phyloP scores from a whole-genome alignment of 2,888 invertebrate species.

The Cosmia pyralina region DNA sequence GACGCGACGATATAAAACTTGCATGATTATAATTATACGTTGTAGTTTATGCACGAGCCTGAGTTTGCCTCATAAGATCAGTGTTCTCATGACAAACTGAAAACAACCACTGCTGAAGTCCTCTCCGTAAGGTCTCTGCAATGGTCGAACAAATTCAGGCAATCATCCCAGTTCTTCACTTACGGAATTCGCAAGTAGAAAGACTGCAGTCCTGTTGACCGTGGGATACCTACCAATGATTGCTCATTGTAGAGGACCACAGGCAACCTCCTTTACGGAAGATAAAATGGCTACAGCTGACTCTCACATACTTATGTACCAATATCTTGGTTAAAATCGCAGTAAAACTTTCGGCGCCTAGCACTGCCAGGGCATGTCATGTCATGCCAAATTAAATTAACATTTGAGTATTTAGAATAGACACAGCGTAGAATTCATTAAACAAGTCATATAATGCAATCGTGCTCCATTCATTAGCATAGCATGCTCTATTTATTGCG shows the following conservation, averaged over 20 bases:
- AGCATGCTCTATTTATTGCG: constrained; percentile 46
- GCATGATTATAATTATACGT: neutral
- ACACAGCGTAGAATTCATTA: constrained; percentile 33
- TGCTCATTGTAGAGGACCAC: neutral
- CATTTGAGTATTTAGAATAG: constrained; percentile 15
- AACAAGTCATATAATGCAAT: constrained; percentile 39
- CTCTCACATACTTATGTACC: neutral
- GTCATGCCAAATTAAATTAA: constrained; percentile 28
- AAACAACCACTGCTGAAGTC: neutral
- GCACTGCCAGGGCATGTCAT: constrained; percentile 18
- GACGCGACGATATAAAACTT: neutral
- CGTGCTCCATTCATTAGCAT: constrained; percentile 53
- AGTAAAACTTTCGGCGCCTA: constrained; percentile 21
- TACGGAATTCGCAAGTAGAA: neutral
- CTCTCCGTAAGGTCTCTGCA: neutral
- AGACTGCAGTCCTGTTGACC: neutral
- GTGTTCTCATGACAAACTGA: neutral
- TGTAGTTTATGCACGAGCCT: neutral
- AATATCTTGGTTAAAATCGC: neutral
- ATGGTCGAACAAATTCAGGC: neutral
- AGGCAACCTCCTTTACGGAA: neutral
- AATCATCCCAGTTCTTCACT: neutral
- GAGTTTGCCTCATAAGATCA: neutral
- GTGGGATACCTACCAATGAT: neutral
- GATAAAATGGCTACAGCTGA: neutral